Evolutionary conservation across 2,797 vertebrate species (phyloP).

Genomic region (Odontamblyopus rebecca): DNA sequence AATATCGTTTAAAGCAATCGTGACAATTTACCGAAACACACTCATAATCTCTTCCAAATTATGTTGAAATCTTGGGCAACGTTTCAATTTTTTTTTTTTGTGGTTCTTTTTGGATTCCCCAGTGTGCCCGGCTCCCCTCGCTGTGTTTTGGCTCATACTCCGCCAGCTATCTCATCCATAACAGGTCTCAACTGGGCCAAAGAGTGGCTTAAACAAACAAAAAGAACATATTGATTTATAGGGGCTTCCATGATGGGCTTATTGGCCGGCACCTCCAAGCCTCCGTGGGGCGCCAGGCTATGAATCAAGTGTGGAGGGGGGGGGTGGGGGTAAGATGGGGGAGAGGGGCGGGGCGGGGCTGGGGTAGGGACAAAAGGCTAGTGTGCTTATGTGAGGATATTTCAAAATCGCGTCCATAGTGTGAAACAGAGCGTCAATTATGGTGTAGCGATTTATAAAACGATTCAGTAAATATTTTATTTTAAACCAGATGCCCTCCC

Average conservation of each 20-base stretch:
- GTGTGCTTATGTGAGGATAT: slow-evolving; percentile 4
- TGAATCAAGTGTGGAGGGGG: slow-evolving; percentile 50
- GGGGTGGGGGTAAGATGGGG: slow-evolving; percentile 51
- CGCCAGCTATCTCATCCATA: slow-evolving; percentile 71
- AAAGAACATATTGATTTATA: slow-evolving; percentile 74
- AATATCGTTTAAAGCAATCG: too few species aligned
- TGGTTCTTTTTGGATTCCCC: slow-evolving; percentile 49
- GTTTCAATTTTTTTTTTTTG: not conserved
- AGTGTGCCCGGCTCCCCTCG: slow-evolving; percentile 9
- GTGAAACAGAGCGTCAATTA: not conserved
- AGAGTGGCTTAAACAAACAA: slow-evolving; percentile 70
- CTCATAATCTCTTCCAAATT: too few species aligned
- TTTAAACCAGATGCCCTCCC: too few species aligned
- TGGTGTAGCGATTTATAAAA: not conserved
- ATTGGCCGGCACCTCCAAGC: slow-evolving; percentile 69
- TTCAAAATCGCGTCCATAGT: not conserved
- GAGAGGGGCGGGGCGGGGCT: slow-evolving; percentile 12
- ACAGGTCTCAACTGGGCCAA: slow-evolving; percentile 64
- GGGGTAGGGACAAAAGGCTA: not conserved
- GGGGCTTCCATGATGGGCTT: slow-evolving; percentile 70
- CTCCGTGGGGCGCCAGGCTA: slow-evolving; percentile 57
- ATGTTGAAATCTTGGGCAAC: too few species aligned
- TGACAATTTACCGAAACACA: too few species aligned
- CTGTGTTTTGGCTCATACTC: slow-evolving; percentile 54
- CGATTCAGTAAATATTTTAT: too few species aligned